Base-by-base conservation (phyloP, 2,797 vertebrate genomes). In the Pempheris klunzingeri region DNA sequence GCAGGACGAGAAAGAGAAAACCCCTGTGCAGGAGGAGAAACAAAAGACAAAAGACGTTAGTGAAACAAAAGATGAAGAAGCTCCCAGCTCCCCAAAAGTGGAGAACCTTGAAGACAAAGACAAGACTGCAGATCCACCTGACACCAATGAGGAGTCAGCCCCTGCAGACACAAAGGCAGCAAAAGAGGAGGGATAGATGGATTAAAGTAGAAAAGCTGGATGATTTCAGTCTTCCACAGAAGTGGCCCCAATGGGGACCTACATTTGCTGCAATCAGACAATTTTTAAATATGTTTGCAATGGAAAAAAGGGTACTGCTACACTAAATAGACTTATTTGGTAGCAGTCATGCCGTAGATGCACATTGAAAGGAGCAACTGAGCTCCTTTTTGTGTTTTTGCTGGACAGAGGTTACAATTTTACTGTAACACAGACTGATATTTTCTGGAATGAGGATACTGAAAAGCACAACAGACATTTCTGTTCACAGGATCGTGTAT, bases 221-320 rank as follows among this genome's bases (percentile, higher is more conserved):
- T 73, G 83, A 80, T 76, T 75, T 71, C 32, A 82, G 90, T 93
- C 92, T 93, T 93, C 90, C 83, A 71, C 47, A 72, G 53, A 84
- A 44, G 39, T 47, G 69, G 80, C 81, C 83, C 79, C 77, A 82
- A 71, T 73, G 87, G 83, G 80, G 82, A 85, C 67, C 58, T 7
- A 10, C 41, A 47, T 72, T 72, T 67, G 77, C 82, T 88, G 86
- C 84, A 91, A 39, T 83, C 61, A 53, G 58, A 76, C 44, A 43
- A 4, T 59, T 85, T 71, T 80, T 81, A 74, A 74, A 67, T 28
- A 28, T 76, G 66, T 76, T 85, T 82, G 53, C 75, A 80, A 80
- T 78, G 71, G 64, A 82, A 54, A 55, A 34, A 53, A 49, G 20
- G 18, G 9, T 39, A 12, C 77, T 54, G 74, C 75, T 68, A 13